These are phyloP conservation scores for Blastobasis adustella DNA, from an alignment of 2,888 invertebrate genomes.

Conservation along the genomic window DNA sequence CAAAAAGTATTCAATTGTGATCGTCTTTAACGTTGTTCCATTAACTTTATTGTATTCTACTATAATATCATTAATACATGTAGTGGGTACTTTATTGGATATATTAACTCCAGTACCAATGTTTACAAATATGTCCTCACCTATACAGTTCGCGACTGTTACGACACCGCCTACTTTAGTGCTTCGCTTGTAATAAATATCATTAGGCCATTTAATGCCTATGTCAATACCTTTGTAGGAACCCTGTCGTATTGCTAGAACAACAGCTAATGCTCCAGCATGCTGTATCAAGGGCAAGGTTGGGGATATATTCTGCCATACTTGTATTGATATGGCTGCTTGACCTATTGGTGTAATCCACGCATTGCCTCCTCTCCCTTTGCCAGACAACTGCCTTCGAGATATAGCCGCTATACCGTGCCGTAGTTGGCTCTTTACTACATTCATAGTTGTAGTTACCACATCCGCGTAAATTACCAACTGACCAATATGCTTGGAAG, in stretches of 20 bases:
- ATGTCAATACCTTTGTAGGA: slow-evolving; percentile 5
- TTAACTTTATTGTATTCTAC: slow-evolving; percentile 1
- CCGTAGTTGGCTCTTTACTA: not conserved
- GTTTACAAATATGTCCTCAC: slow-evolving; percentile 4
- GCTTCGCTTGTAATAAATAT: slow-evolving; percentile 6
- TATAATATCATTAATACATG: slow-evolving; percentile 7
- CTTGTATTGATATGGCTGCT: slow-evolving; percentile 8
- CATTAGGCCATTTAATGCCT: slow-evolving; percentile 10
- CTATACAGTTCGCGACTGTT: slow-evolving; percentile 4
- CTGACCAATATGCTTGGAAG: slow-evolving; percentile 2
- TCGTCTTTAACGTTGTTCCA: not conserved
- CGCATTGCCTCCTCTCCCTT: slow-evolving; percentile 5
- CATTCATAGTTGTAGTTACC: slow-evolving; percentile 5
- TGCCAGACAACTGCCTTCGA: slow-evolving; percentile 1
- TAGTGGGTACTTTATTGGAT: slow-evolving; percentile 6
- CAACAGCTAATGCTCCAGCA: slow-evolving; percentile 4
- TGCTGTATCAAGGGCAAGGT: slow-evolving; percentile 6
- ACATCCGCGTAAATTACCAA: slow-evolving; percentile 4
- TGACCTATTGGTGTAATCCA: slow-evolving; percentile 9
- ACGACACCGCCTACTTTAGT: slow-evolving; percentile 6
- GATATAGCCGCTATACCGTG: slow-evolving; percentile 5
- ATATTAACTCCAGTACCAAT: slow-evolving; percentile 9
- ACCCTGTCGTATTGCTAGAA: slow-evolving; percentile 1
- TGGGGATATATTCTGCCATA: slow-evolving; percentile 5
- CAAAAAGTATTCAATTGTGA: slow-evolving; percentile 7